These are phyloP conservation scores for Sapayoa aenigma DNA, from an alignment of 2,113 vertebrate genomes.

Conservation along the genomic window DNA sequence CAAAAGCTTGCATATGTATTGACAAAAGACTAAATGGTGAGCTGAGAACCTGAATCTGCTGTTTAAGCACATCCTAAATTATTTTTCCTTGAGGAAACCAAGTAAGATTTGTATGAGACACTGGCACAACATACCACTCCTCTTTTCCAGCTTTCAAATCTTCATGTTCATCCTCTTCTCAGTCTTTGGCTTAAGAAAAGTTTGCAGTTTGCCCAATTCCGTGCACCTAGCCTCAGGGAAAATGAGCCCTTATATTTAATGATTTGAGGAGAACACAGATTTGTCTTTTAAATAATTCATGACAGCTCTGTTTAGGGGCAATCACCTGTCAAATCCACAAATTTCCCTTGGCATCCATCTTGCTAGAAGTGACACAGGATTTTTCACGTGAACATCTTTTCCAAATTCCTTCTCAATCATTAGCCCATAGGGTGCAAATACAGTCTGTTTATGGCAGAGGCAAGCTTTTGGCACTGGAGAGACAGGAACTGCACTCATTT, in stretches of 20 bases:
- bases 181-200: background rate
- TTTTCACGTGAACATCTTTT: background rate
- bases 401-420: background rate
- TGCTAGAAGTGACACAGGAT: background rate
- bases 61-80: background rate
- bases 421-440: background rate
- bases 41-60: background rate
- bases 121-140: background rate
- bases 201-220: background rate
- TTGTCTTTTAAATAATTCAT: background rate
- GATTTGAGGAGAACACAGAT: background rate
- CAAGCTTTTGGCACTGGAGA: background rate
- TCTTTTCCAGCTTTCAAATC: background rate
- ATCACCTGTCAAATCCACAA: background rate
- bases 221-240: background rate
- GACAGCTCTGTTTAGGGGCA: background rate
- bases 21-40: background rate
- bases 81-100: background rate
- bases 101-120: background rate
- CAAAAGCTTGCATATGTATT: background rate
- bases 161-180: background rate
- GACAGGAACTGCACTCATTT: background rate
- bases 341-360: background rate
- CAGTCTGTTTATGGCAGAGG: background rate
- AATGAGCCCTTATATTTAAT: background rate